A percentile compares a stretch with the other conserved stretches of the same genome.
Conservation (phyloP, 2,797 vertebrate genomes). For the Thaleichthys pacificus region DNA sequence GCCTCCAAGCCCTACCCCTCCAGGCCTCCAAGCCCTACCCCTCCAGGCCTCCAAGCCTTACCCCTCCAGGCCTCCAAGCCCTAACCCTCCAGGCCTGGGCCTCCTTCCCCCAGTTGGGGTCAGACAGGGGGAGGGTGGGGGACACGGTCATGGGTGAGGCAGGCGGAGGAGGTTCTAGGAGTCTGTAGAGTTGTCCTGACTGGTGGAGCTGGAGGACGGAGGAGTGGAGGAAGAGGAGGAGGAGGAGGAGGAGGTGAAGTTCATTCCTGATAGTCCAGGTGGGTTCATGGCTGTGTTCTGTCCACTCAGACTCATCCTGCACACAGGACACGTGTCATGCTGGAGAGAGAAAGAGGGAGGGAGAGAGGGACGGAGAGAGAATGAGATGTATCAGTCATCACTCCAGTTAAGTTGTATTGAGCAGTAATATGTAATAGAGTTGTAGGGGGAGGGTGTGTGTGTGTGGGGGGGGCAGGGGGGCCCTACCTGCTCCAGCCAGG, state of each 20-base stretch:
- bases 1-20: too few species aligned
- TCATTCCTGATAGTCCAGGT: conserved; percentile 92
- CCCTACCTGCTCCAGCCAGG: conserved; percentile 96
- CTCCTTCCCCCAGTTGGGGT: conserved; percentile 34
- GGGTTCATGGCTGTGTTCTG: conserved; percentile 99
- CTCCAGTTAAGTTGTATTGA: not conserved
- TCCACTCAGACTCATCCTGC: conserved; percentile 96
- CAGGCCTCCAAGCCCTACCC: too few species aligned
- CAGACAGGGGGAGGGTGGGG: conserved; percentile 50
- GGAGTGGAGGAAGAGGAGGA: conserved; percentile 79
- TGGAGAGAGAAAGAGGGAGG: conserved; percentile 48
- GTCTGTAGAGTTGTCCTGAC: conserved; percentile 90
- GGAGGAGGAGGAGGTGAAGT: conserved; percentile 89
- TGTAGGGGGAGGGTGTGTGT: too few species aligned
- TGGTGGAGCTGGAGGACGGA: conserved; percentile 86
- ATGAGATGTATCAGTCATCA: not conserved
- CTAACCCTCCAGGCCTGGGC: too few species aligned
- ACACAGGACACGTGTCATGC: conserved; percentile 99
- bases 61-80: too few species aligned
- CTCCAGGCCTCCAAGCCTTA: too few species aligned
- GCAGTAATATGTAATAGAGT: not conserved
- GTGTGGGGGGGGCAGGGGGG: not conserved
- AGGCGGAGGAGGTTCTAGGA: conserved; percentile 72
- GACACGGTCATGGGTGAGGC: conserved; percentile 39
- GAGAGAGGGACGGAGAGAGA: not conserved